Evolutionary conservation across 2,888 invertebrate species (phyloP), one percentile per base, ranked within the genome.

Genomic region (Aleiodes leptofemur): DNA sequence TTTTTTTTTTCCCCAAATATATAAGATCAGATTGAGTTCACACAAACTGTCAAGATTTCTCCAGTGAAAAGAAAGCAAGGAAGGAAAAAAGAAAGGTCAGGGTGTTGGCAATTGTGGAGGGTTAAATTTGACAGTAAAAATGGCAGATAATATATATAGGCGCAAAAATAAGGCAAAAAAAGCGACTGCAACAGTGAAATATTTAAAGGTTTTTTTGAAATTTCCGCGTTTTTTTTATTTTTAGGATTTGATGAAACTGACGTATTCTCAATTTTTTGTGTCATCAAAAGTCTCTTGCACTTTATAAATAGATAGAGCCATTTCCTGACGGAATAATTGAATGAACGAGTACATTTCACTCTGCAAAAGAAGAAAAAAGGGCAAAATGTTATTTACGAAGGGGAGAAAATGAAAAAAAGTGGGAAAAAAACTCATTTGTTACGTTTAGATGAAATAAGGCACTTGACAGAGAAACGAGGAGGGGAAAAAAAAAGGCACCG

Each of bases 1-100:
- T 48, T 14, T 48, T 43, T 48, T 23, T 48, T 14, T 48, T 16
- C 11, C 43, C 43, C 4, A 43, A 43, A 43, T 43, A 64, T 48
- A 64, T 43, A 64, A 64, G 48, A 64, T 64, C 64, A 64, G 64
- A 64, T 64, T 64, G 64, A 64, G 64, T 64, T 64, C 64, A 48
- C 64, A 48, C 64, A 64, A 48, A 48, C 64, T 48, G 16, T 64
- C 43, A 64, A 9, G 43, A 48, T 64, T 43, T 48, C 55, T 43
- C 23, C 43, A 64, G 48, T 48, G 48, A 64, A 64, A 64, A n/a
- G 13, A 8, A 14, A 34, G 34, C 6, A 6, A 43, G 1, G 34
- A 8, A 64, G 16, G 9, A 64, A 48, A 55, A 23, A 23, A 23
- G 16, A 8, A n/a, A 55, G 55, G 43, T 43, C 55, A 55, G n/a